Evolutionary conservation across 2,113 vertebrate species (phyloP).

Genomic region (Rattus norvegicus): DNA sequence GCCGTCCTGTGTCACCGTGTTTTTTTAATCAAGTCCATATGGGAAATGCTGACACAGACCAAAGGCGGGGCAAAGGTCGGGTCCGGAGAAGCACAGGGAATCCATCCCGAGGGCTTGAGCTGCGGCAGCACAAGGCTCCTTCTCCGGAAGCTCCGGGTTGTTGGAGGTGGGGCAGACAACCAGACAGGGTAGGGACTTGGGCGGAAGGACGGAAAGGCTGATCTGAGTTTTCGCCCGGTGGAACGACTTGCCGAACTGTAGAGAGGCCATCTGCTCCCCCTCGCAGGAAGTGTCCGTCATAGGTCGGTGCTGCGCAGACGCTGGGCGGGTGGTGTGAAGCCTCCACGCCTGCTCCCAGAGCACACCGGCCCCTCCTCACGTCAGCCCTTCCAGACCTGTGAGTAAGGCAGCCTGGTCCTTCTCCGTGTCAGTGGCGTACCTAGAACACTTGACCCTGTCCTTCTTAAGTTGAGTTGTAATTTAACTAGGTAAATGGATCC

Average conservation of each 20-base stretch:
- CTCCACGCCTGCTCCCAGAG: not conserved
- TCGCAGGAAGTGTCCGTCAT: not conserved
- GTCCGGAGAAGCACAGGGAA: not conserved
- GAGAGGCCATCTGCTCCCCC: not conserved
- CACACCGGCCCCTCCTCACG: too few species aligned
- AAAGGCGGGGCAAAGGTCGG: not conserved
- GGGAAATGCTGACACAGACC: not conserved
- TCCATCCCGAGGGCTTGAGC: not conserved
- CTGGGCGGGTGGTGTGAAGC: too few species aligned
- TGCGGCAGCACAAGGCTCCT: not conserved
- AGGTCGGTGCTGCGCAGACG: too few species aligned
- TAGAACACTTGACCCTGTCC: not conserved
- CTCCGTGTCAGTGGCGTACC: not conserved
- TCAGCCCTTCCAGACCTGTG: not conserved
- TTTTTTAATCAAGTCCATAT: constrained; percentile 6
- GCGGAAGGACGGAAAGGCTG: not conserved
- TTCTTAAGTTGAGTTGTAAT: not conserved
- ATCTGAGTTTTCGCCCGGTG: too few species aligned
- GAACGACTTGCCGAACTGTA: not conserved
- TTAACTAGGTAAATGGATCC: not conserved
- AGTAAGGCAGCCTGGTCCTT: not conserved
- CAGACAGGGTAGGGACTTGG: not conserved
- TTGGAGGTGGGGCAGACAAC: not conserved
- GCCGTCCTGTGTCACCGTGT: not conserved
- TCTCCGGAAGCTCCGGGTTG: not conserved